phyloP scores from a whole-genome alignment of 2,888 invertebrate species.

The Meteorus cinctellus region DNA sequence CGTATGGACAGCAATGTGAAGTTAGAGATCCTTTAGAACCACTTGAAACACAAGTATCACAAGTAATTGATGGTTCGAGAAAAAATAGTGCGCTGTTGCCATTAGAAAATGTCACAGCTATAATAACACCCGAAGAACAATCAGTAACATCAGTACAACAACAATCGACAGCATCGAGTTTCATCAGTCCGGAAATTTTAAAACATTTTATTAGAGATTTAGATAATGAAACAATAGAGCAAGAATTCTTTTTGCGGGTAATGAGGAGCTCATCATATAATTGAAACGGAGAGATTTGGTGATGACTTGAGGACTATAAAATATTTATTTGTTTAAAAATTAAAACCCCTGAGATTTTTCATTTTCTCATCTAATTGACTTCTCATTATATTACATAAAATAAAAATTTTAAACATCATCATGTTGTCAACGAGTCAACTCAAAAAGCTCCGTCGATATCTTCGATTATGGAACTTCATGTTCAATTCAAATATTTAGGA shows the following conservation, averaged over 20 bases:
- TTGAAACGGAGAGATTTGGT: background rate
- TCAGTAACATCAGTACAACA: conserved; percentile 42
- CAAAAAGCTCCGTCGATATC: too few species aligned
- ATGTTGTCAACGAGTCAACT: too few species aligned
- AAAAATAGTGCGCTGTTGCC: conserved; percentile 52
- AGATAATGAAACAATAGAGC: conserved; percentile 80
- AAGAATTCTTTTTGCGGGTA: conserved; percentile 81
- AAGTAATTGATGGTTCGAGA: conserved; percentile 72
- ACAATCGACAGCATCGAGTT: conserved; percentile 62
- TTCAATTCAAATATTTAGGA: too few species aligned
- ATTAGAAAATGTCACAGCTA: conserved; percentile 42
- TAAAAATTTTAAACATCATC: too few species aligned
- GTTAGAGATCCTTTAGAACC: conserved; percentile 77
- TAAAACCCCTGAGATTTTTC: too few species aligned
- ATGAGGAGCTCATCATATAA: conserved; percentile 32
- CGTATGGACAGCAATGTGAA: conserved; percentile 71
- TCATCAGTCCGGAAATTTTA: conserved; percentile 78
- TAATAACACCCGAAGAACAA: conserved; percentile 50
- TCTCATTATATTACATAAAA: too few species aligned
- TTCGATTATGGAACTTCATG: too few species aligned
- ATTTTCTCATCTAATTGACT: too few species aligned
- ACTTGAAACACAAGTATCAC: conserved; percentile 78
- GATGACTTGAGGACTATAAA: too few species aligned
- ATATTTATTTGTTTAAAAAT: too few species aligned
- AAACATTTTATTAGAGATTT: conserved; percentile 81